Conservation (phyloP, 2,888 invertebrate species). For the Epinotia nisella region DNA sequence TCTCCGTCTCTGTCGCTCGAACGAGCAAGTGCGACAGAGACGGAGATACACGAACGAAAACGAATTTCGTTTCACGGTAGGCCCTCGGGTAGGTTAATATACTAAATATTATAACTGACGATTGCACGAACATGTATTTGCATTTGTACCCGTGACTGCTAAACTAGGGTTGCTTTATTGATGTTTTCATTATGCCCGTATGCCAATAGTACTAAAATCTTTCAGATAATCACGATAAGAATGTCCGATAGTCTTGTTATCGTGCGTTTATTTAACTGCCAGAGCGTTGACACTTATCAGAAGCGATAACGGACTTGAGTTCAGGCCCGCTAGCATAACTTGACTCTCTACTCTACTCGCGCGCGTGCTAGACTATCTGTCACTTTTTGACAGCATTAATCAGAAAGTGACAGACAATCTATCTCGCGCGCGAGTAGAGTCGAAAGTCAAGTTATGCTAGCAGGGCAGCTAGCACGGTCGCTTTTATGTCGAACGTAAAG, state of each 20-base stretch:
- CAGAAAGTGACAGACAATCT: too few relatives aligned
- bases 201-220: conserved; percentile 31
- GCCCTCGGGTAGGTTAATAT: background rate
- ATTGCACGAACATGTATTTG: conserved; percentile 8
- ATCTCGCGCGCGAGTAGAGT: too few relatives aligned
- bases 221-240: conserved; percentile 29
- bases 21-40: too few relatives aligned
- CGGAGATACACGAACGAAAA: too few relatives aligned
- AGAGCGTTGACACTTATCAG: conserved; percentile 59
- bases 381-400: too few relatives aligned
- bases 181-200: background rate
- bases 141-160: conserved; percentile 2
- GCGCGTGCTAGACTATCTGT: too few relatives aligned
- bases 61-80: too few relatives aligned
- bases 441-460: too few relatives aligned
- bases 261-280: conserved; percentile 55
- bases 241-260: conserved; percentile 52
- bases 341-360: too few relatives aligned
- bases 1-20: too few relatives aligned
- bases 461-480: too few relatives aligned
- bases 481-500: background rate
- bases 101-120: background rate
- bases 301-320: conserved; percentile 46
- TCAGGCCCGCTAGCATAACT: too few relatives aligned
- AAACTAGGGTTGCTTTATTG: conserved; percentile 10